A percentile compares a stretch with the other conserved stretches of the same genome.
Evolutionary conservation across 1,140 invertebrate genomes (phyloP).

Genomic region (Drosophila baimaii): DNA sequence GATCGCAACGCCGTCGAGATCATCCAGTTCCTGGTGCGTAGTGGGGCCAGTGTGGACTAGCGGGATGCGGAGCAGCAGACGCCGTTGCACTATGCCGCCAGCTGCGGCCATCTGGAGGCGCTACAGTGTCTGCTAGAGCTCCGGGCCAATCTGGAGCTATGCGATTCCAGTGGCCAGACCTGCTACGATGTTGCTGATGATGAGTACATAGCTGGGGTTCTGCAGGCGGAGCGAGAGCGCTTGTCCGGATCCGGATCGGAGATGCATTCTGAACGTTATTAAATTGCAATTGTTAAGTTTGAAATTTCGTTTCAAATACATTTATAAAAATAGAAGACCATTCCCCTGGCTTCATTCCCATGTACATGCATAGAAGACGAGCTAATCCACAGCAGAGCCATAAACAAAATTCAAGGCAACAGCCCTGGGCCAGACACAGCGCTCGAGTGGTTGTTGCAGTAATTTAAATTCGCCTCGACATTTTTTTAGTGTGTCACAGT

Average conservation of each 20-base stretch:
- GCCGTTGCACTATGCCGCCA: constrained; percentile 93
- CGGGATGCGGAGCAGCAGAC: constrained; percentile 92
- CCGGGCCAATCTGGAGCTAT: constrained; percentile 86
- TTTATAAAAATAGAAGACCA: too few relatives aligned
- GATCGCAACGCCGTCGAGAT: constrained; percentile 90
- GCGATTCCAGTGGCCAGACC: constrained; percentile 87
- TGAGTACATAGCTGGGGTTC: constrained; percentile 59
- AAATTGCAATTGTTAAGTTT: constrained; percentile 6
- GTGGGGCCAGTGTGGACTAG: constrained; percentile 89
- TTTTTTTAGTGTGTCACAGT: constrained; percentile 70
- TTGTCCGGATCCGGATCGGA: constrained; percentile 8
- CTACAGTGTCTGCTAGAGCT: constrained; percentile 87
- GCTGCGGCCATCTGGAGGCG: constrained; percentile 91
- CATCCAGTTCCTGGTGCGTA: constrained; percentile 86
- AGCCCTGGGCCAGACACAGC: constrained; percentile 48
- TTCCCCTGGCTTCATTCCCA: neutral
- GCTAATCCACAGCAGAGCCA: constrained; percentile 35
- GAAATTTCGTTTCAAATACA: too few relatives aligned
- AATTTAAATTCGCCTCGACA: constrained; percentile 54
- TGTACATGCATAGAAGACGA: neutral
- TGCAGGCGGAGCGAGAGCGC: constrained; percentile 32
- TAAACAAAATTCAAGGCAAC: constrained; percentile 64
- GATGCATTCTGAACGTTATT: too few relatives aligned
- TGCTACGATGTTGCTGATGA: constrained; percentile 88
- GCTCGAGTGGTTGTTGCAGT: constrained; percentile 24